Evolutionary conservation across 2,797 vertebrate genomes (phyloP).

Genomic region (Pelochelys cantorii): DNA sequence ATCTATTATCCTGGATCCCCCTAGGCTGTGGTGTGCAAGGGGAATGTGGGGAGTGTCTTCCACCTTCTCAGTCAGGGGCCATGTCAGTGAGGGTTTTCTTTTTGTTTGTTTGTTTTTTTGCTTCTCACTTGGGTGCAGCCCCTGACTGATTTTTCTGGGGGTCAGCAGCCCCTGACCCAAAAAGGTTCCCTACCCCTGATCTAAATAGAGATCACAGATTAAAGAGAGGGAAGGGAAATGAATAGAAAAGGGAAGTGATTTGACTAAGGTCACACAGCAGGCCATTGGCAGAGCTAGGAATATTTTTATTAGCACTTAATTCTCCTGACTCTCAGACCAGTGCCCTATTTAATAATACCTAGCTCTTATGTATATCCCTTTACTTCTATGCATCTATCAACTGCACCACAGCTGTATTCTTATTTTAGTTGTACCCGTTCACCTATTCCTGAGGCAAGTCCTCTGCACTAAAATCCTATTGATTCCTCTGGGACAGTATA

Average conservation of each 20-base stretch:
- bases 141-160: too few relatives aligned
- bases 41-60: too few relatives aligned
- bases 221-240: not conserved
- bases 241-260: not conserved
- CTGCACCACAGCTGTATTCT: not conserved
- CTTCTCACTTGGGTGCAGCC: too few relatives aligned
- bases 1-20: too few relatives aligned
- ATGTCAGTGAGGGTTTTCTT: too few relatives aligned
- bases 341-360: not conserved
- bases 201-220: not conserved
- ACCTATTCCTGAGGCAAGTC: rapidly evolving
- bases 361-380: not conserved
- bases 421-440: not conserved
- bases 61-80: too few relatives aligned
- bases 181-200: not conserved
- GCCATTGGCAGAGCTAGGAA: not conserved
- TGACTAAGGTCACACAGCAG: not conserved
- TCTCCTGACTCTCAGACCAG: not conserved
- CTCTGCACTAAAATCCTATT: not conserved
- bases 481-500: not conserved
- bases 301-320: not conserved
- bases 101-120: too few relatives aligned
- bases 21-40: too few relatives aligned
- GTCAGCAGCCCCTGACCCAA: too few relatives aligned
- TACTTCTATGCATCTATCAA: not conserved